Conservation (phyloP, 37 sponge, comb jelly and placozoan species). For the Ianthella basta region DNA sequence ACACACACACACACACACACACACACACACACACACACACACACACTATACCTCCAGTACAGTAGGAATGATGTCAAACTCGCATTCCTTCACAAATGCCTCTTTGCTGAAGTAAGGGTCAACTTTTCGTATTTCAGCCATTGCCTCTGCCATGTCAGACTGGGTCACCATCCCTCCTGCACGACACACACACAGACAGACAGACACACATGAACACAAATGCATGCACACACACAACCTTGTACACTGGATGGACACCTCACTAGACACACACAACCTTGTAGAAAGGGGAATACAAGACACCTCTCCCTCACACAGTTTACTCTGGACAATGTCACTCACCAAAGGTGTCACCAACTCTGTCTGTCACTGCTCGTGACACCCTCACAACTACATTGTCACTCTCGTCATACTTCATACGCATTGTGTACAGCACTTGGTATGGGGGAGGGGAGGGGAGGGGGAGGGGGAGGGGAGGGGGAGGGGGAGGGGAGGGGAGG, state of each 20-base stretch:
- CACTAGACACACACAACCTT: background rate
- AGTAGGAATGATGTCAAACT: conserved; percentile 86
- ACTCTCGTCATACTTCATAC: conserved; percentile 93
- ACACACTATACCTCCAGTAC: conserved; percentile 75
- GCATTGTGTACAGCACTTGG: conserved; percentile 46
- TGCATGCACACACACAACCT: too few species aligned
- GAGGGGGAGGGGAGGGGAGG: too few species aligned
- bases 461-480: too few species aligned
- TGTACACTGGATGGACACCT: background rate
- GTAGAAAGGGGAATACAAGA: too few species aligned
- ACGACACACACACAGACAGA: too few species aligned
- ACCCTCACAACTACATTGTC: conserved; percentile 86
- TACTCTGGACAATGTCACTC: background rate
- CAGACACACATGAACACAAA: too few species aligned
- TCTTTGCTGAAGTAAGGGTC: conserved; percentile 81
- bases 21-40: too few species aligned
- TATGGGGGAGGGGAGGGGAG: background rate
- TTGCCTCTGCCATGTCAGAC: conserved; percentile 77
- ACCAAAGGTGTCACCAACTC: conserved; percentile 64
- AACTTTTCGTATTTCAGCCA: conserved; percentile 83
- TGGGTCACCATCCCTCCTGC: conserved; percentile 64
- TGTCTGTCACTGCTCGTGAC: conserved; percentile 79
- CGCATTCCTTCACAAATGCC: conserved; percentile 67
- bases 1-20: background rate
- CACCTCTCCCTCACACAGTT: too few species aligned